These are phyloP conservation scores for Dendrocopos noguchii DNA, from an alignment of 2,113 vertebrate species.

Conservation along the genomic window DNA sequence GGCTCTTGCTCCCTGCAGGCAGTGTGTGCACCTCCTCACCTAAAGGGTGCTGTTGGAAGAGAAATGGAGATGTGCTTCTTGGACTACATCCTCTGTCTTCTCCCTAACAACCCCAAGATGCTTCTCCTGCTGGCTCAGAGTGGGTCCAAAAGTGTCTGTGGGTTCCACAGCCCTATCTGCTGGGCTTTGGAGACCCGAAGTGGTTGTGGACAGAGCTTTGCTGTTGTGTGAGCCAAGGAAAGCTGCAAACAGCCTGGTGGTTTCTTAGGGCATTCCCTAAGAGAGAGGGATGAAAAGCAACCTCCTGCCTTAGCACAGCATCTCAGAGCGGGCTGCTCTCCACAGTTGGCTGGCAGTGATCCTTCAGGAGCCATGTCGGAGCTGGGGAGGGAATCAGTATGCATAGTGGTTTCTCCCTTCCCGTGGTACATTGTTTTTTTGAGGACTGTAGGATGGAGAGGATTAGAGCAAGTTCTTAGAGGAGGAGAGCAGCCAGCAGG, in stretches of 20 bases:
- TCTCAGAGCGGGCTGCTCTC: slow-evolving; percentile 12
- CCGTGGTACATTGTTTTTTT: slow-evolving; percentile 46
- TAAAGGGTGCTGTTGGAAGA: neutral
- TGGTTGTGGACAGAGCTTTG: neutral
- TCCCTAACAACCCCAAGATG: rapidly evolving
- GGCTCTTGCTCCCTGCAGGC: neutral
- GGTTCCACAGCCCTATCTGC: neutral
- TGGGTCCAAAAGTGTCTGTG: rapidly evolving
- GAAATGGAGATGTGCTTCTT: neutral
- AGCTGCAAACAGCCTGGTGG: neutral
- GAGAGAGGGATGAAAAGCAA: neutral
- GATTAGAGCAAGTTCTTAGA: slow-evolving; percentile 56
- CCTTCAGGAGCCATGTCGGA: neutral
- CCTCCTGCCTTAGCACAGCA: neutral
- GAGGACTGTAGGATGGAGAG: slow-evolving; percentile 36
- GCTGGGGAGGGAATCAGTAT: slow-evolving; percentile 46
- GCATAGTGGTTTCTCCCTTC: slow-evolving; percentile 19
- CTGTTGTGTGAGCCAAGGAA: neutral
- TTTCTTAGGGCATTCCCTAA: neutral
- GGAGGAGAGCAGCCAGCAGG: slow-evolving; percentile 59
- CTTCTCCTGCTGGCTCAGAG: neutral
- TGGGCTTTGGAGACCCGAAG: neutral
- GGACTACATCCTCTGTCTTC: neutral
- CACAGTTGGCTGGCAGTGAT: slow-evolving; percentile 27
- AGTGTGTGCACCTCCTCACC: neutral